Conservation (phyloP, 1,140 invertebrate species). For the Cyrtorhinus lividipennis region DNA sequence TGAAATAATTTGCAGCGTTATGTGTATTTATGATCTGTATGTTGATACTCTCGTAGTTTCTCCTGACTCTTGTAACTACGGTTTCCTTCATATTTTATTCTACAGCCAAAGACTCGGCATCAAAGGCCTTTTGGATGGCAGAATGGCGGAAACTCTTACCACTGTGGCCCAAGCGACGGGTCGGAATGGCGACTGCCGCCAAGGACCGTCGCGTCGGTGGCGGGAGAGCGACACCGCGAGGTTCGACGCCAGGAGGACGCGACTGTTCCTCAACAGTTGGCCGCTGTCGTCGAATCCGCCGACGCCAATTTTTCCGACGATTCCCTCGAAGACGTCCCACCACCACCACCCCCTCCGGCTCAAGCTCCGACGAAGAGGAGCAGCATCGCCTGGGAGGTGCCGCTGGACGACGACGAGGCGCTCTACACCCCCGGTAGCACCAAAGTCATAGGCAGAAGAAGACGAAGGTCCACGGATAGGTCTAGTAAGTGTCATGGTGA, state of each 20-base stretch:
- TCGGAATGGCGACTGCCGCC: conserved; percentile 29
- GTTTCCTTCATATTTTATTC: conserved; percentile 18
- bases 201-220: conserved; percentile 46
- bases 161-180: conserved; percentile 34
- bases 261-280: conserved; percentile 19
- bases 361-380: conserved; percentile 39
- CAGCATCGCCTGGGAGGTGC: conserved; percentile 69
- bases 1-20: too few relatives aligned
- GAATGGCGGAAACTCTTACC: conserved; percentile 34
- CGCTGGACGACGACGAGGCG: conserved; percentile 44
- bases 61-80: too few relatives aligned
- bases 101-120: conserved; percentile 55
- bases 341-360: conserved; percentile 35
- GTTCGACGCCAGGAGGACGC: conserved; percentile 40
- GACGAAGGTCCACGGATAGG: conserved; percentile 36
- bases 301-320: conserved; percentile 68
- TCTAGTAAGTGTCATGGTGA: too few relatives aligned
- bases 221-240: conserved; percentile 55
- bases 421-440: conserved; percentile 54
- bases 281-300: not conserved
- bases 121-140: conserved; percentile 58
- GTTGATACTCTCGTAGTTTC: too few relatives aligned
- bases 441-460: conserved; percentile 43
- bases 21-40: too few relatives aligned
- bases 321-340: conserved; percentile 52